phyloP scores from a whole-genome alignment of 35 echinoderm and acorn worm genomes.

The Acanthaster planci region DNA sequence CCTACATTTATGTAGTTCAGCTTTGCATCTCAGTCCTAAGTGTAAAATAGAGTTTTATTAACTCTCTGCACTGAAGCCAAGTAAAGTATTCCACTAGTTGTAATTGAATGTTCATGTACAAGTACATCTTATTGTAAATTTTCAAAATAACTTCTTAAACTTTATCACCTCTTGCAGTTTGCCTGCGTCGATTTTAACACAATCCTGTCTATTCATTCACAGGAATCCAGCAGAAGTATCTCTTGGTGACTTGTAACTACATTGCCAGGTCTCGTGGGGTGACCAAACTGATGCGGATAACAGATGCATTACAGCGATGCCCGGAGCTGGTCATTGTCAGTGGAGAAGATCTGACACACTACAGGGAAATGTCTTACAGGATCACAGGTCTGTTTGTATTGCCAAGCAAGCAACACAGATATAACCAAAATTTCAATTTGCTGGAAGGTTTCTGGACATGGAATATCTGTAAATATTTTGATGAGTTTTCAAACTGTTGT shows the following conservation, averaged over 20 bases:
- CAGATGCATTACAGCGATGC: constrained; percentile 83
- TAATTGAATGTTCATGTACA: too few relatives aligned
- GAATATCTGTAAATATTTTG: background rate
- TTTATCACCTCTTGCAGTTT: too few relatives aligned
- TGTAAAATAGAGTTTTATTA: too few relatives aligned
- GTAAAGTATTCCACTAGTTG: too few relatives aligned
- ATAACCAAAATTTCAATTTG: background rate
- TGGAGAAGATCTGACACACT: constrained; percentile 92
- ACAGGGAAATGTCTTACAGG: constrained; percentile 85
- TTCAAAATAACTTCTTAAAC: too few relatives aligned
- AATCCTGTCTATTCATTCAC: too few relatives aligned
- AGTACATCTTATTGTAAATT: too few relatives aligned
- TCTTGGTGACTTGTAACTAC: constrained; percentile 91
- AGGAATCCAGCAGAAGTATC: constrained; percentile 97
- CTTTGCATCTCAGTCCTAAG: too few relatives aligned
- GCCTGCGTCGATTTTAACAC: too few relatives aligned
- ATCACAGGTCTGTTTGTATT: constrained; percentile 62
- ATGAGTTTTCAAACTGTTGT: background rate
- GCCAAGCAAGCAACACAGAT: background rate
- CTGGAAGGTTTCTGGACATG: too few relatives aligned
- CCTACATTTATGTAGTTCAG: too few relatives aligned
- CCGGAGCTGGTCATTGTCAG: constrained; percentile 77
- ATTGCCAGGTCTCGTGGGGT: constrained; percentile 69
- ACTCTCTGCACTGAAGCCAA: too few relatives aligned
- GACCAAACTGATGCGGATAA: constrained; percentile 75